These are phyloP conservation scores for Leptinotarsa juncta DNA, from an alignment of 2,888 invertebrate genomes.

Conservation along the genomic window DNA sequence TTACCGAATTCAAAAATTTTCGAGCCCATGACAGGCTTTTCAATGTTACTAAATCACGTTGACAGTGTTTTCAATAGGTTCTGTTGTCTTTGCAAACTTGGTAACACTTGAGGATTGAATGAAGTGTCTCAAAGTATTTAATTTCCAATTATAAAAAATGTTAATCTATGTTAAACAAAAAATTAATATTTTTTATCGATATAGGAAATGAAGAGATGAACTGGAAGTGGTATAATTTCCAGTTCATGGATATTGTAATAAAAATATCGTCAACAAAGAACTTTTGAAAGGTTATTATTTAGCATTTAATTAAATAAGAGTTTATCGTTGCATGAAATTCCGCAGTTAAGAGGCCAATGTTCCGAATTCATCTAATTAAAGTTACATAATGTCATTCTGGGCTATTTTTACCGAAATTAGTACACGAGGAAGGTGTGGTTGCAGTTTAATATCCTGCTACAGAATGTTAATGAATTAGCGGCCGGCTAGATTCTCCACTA, in stretches of 20 bases:
- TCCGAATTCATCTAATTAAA: conserved; percentile 34
- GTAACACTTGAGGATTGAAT: too few relatives aligned
- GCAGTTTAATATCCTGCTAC: conserved; percentile 24
- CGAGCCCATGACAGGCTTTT: too few relatives aligned
- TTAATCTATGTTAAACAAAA: too few relatives aligned
- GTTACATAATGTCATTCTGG: conserved; percentile 36
- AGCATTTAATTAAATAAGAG: conserved; percentile 35
- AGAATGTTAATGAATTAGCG: conserved; percentile 28
- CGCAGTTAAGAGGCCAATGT: conserved; percentile 30
- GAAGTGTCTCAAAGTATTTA: too few relatives aligned
- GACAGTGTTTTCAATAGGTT: too few relatives aligned
- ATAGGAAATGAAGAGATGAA: too few relatives aligned
- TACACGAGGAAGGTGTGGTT: conserved; percentile 27
- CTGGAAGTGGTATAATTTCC: neutral
- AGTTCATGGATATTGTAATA: neutral
- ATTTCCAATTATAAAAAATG: too few relatives aligned
- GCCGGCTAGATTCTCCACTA: neutral
- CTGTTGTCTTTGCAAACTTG: too few relatives aligned
- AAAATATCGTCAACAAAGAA: conserved; percentile 19
- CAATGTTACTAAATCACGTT: too few relatives aligned
- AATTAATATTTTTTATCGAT: too few relatives aligned
- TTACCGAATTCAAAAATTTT: too few relatives aligned
- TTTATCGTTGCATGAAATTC: conserved; percentile 36
- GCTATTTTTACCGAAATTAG: conserved; percentile 29
- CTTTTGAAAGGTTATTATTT: conserved; percentile 28